Base-by-base conservation (phyloP, 2,113 vertebrate genomes). In the Megaleporinus macrocephalus region DNA sequence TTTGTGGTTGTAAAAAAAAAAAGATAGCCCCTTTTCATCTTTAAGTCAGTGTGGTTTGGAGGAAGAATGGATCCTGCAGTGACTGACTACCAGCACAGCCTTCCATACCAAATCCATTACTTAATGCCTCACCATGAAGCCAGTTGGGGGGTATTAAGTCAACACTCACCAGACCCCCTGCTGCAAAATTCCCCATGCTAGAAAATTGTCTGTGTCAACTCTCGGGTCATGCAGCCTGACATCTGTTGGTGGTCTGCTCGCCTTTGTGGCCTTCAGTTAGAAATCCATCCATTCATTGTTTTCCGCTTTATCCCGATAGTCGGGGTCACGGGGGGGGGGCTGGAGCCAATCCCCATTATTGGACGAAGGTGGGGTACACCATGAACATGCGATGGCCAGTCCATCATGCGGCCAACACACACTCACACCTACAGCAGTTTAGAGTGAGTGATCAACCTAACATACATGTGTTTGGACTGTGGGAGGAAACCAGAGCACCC, bases 131-230 rank as follows among this genome's bases (percentile, higher is more conserved):
- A n/a, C n/a, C 57, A 24, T 61, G n/a, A 26, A 26, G 57, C 26
- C 57, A 61, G 53, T 55, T 55, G 22, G 20, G 53, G 53, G 20
- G 9, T n/a, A 26, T 24, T 61, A 26, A 61, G 2, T 61, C 57
- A 24, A 26, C 20, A 59, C 10, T 61, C 57, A 57, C 55, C 57
- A 61, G 24, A 26, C n/a, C 9, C 57, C 24, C 22, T 84, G 44
- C 83, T 55, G 87, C 84, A 82, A 80, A 84, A 83, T 78, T 65
- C 53, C 16, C 2, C 5, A 0, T 20, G 7, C 53, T 55, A 20
- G 53, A 55, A 55, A 55, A 55, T 22, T 20, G 22, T 55, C 16
- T 16, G 49, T 51, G 15, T 14, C 13, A 51, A 51, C 49, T 51
- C 49, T 55, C 18, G 14, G 53, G 18, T 55, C 20, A 6, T 55